Base-by-base conservation (phyloP, 1,140 invertebrate genomes). In the Lerema accius region DNA sequence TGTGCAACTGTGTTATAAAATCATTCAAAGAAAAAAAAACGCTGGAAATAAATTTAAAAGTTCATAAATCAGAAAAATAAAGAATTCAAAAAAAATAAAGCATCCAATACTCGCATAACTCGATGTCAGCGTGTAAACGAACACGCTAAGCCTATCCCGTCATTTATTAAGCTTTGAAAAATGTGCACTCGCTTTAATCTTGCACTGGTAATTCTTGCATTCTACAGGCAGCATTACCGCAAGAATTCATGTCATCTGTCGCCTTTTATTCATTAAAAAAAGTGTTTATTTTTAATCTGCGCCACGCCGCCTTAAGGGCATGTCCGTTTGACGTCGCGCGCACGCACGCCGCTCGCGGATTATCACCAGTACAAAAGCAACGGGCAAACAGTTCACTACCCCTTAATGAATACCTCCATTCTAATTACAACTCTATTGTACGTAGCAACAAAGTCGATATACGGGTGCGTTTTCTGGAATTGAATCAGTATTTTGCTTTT, bases 291-390 rank as follows among this genome's bases (percentile, higher is more conserved):
- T 80, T 63, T 74, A 78, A 77, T 80, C 77, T 70, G 60, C 48
- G 42, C 60, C 40, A 39, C 56, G 70, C 50, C 65, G 67, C 72
- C 67, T 72, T 69, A 75, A 71, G 69, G 59, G 59, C 66, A 70
- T 59, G 40, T 71, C 61, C 40, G 65, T 42, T 56, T 17, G 61
- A 59, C 48, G 65, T 39, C 79, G 70, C 79, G 78, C 66, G 63
- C 76, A 67, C 76, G 83, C 83, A 86, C 77, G 66, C 69, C 56
- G 43, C 69, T 60, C 46, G 66, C 69, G 76, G 83, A 86, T 86
- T 86, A 86, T 73, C 72, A 65, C 64, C 65, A 62, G 53, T 45
- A 69, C 70, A 74, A 76, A 71, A 75, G 68, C 67, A 76, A 69
- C 67, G 65, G 67, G 65, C 73, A 73, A 75, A 74, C 70, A 69